Conservation (phyloP, 2,888 invertebrate genomes). For the Rugalucina vietnamica region DNA sequence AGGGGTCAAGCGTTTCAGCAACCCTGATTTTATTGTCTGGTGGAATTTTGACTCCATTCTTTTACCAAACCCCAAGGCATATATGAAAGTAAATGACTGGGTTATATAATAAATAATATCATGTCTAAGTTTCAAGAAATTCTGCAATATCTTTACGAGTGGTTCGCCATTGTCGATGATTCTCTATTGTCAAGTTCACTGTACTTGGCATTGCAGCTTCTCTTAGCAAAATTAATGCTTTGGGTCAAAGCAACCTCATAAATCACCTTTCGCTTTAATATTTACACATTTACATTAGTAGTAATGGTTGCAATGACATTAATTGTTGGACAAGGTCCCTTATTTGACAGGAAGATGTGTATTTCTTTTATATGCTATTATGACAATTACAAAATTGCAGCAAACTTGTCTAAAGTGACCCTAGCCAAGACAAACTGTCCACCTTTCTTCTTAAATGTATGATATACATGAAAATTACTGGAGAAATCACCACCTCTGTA, state of each 20-base stretch:
- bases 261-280: background rate
- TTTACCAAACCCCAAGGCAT: no score
- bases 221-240: no score
- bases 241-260: background rate
- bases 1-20: no score
- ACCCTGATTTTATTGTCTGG: no score
- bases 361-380: background rate
- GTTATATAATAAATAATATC: no score
- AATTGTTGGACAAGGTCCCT: background rate
- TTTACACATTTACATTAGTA: background rate
- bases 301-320: background rate
- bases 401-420: background rate
- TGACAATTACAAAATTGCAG: background rate
- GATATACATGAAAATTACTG: background rate
- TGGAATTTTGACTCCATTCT: no score
- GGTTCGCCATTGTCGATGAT: no score
- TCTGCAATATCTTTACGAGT: no score
- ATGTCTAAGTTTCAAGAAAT: no score
- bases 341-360: slow-evolving; percentile 1
- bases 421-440: background rate
- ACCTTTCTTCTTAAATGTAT: background rate
- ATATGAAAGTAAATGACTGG: no score
- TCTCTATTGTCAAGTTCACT: no score
- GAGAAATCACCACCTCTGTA: background rate
- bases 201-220: no score